Conservation (phyloP, 2,113 vertebrate genomes). For the Cyprinodon tularosa region DNA sequence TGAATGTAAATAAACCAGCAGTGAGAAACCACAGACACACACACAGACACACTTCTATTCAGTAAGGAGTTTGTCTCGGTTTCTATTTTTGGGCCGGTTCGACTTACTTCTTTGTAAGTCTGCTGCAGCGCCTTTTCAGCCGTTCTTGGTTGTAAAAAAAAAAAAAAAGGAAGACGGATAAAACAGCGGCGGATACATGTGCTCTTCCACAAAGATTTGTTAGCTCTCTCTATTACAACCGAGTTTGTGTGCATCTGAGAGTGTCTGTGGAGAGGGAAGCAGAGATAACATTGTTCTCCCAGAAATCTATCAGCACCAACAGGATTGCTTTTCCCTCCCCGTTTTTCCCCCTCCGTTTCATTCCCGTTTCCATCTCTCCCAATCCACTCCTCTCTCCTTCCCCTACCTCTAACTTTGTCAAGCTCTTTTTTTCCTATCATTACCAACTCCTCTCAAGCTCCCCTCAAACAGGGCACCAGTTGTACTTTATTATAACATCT, state of each 20-base stretch:
- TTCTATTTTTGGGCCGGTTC: slow-evolving; percentile 57
- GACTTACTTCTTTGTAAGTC: slow-evolving; percentile 59
- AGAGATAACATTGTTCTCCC: slow-evolving; percentile 75
- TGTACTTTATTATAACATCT: slow-evolving; percentile 65
- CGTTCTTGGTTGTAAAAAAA: slow-evolving; percentile 64
- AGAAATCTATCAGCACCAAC: slow-evolving; percentile 75
- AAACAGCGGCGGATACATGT: slow-evolving; percentile 56
- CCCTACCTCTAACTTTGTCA: slow-evolving; percentile 1
- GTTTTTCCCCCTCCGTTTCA: slow-evolving; percentile 62
- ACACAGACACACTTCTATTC: slow-evolving; percentile 49
- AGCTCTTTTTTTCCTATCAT: slow-evolving; percentile 19
- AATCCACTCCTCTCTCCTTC: slow-evolving; percentile 1
- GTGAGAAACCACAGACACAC: neutral
- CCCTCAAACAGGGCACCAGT: slow-evolving; percentile 57
- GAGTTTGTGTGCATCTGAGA: slow-evolving; percentile 23
- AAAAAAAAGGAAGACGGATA: neutral
- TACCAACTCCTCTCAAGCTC: slow-evolving; percentile 25
- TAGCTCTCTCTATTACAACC: slow-evolving; percentile 63
- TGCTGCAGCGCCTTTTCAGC: slow-evolving; percentile 25
- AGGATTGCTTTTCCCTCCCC: slow-evolving; percentile 67
- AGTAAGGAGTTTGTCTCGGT: slow-evolving; percentile 32
- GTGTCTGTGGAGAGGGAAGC: slow-evolving; percentile 45
- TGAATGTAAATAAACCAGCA: slow-evolving; percentile 64
- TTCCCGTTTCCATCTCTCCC: slow-evolving; percentile 60
- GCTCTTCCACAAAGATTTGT: slow-evolving; percentile 70